Percentiles rank a stretch among this genome's conserved stretches.
phyloP scores from a whole-genome alignment of 2,888 invertebrate genomes.

The Polylopha cassiicola region DNA sequence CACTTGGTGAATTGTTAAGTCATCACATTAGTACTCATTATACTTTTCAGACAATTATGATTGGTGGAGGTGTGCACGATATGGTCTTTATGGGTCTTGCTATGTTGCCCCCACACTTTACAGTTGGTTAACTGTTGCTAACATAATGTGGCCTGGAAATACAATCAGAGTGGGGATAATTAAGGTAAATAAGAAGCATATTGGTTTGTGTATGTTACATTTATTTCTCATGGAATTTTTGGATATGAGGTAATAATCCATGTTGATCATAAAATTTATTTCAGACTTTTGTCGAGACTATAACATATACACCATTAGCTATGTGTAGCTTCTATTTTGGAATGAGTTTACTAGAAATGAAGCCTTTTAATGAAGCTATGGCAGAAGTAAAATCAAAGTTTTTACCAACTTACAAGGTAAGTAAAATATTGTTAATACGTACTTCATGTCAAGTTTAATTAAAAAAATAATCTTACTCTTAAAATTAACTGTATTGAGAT shows the following conservation, averaged over 20 bases:
- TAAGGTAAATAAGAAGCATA: too few species aligned
- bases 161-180: conserved; percentile 82
- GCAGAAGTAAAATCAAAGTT: conserved; percentile 85
- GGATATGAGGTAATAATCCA: not conserved
- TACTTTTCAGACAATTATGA: conserved; percentile 74
- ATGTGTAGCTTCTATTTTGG: conserved; percentile 87
- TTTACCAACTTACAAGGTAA: conserved; percentile 84
- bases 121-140: conserved; percentile 87
- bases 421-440: not conserved
- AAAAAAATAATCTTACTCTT: not conserved
- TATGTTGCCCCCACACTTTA: conserved; percentile 90
- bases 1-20: too few species aligned
- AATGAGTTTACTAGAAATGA: conserved; percentile 85
- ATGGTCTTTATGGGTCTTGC: conserved; percentile 86
- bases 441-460: conserved; percentile 1
- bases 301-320: conserved; percentile 85
- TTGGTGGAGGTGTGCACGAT: conserved; percentile 83
- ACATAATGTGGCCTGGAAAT: conserved; percentile 84
- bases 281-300: conserved; percentile 85
- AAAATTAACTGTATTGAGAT: conserved; percentile 23
- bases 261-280: conserved; percentile 30
- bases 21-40: conserved; percentile 6
- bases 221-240: too few species aligned
- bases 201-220: not conserved
- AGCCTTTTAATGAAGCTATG: conserved; percentile 78